Evolutionary conservation across 1,140 invertebrate species (phyloP), one percentile per base, ranked within the genome.

Genomic region (Pseudomyrmex pallidus): DNA sequence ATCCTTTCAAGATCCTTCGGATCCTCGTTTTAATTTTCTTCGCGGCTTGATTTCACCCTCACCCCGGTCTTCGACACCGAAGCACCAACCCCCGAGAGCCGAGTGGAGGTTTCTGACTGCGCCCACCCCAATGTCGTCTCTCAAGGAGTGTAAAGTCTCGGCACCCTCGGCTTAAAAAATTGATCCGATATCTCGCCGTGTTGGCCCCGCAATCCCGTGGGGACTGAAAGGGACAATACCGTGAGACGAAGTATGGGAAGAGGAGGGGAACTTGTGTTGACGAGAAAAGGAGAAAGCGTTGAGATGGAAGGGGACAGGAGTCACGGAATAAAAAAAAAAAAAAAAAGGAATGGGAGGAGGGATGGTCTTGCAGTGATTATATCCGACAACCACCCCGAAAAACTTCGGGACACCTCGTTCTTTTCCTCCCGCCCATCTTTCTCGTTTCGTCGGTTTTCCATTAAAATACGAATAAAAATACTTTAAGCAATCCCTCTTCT

Each of bases 61-160:
- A 63, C 10, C 35, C 54, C 35, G 17, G 44, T 57, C 25, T 62
- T 66, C 52, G 54, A 78, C 76, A 78, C 52, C 74, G 56, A 78
- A 48, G 74, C 52, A 61, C 22, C 35, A 85, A 87, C 77, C 87
- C 86, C 83, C 82, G 17, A 87, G 73, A 87, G 66, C 63, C 50
- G 50, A 44, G 50, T 63, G 56, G 10, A 76, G 61, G 46, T 76
- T 85, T 54, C 77, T 80, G 70, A 57, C 85, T 64, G 52, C 50
- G 66, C 72, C 22, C 76, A 82, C 78, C 74, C 63, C 88, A 73
- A 85, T 46, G 82, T 70, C 86, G 63, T 88, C 91, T 92, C 91
- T 93, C 90, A 91, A 94, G 93, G 90, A 94, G 93, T 93, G 92
- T 93, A 94, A 94, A 94, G 92, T 94, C 92, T 93, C 94, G 86